Conservation (phyloP, 2,888 invertebrate genomes). For the Caenorhabditis sp. region DNA sequence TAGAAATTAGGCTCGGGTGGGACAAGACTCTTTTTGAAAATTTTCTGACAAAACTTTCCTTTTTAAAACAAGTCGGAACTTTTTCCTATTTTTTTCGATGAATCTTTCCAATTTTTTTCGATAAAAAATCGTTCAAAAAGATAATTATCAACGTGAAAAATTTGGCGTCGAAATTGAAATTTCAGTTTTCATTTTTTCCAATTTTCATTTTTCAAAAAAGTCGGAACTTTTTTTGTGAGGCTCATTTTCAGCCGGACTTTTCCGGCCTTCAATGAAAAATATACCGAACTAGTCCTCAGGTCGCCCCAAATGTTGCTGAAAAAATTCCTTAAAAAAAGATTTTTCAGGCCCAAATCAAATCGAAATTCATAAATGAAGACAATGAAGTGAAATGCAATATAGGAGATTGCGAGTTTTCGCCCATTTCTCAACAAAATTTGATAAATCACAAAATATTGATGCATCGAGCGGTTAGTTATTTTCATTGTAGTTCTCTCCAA, state of each 20-base stretch:
- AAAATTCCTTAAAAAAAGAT: not conserved
- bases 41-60: not conserved
- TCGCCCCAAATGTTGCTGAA: not conserved
- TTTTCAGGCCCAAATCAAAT: not conserved
- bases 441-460: conserved; percentile 13
- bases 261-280: not conserved
- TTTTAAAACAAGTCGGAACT: no score
- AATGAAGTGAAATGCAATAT: conserved; percentile 18
- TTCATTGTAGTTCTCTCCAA: no score
- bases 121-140: no score
- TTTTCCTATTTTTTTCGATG: no score
- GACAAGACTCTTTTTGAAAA: not conserved
- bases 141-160: no score
- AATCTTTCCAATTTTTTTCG: no score
- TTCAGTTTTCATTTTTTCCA: no score
- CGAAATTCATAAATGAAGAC: not conserved
- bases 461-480: conserved; percentile 21
- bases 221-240: no score
- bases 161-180: no score
- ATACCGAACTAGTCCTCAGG: not conserved
- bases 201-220: not conserved
- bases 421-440: conserved; percentile 3
- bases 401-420: conserved; percentile 13
- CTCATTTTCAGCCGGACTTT: no score
- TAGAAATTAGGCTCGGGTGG: no score